Percentiles rank a stretch among this genome's conserved stretches.
Conservation (phyloP, 2,113 vertebrate genomes). For the Megaleporinus macrocephalus region DNA sequence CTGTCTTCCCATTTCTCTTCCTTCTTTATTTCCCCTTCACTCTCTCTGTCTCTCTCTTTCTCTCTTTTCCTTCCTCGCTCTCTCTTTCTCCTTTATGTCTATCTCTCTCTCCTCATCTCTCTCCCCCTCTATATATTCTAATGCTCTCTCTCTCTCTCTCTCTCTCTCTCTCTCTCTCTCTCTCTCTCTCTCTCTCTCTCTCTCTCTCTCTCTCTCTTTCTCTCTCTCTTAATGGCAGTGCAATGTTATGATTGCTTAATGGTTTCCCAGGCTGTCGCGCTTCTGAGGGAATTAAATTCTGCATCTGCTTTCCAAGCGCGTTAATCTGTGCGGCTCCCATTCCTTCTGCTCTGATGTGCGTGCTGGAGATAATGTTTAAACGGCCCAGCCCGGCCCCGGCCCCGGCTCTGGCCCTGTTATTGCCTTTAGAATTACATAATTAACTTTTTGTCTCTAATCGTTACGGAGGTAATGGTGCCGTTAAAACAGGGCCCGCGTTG, state of each 20-base stretch:
- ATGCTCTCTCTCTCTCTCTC: not conserved
- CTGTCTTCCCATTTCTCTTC: not conserved
- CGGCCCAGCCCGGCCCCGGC: constrained; percentile 97
- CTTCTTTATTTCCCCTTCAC: no score
- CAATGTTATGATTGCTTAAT: constrained; percentile 99
- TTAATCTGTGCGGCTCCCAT: constrained; percentile 99
- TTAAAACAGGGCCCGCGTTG: constrained; percentile 95
- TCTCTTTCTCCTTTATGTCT: not conserved
- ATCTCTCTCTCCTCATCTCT: not conserved
- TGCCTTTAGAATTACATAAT: constrained; percentile 99
- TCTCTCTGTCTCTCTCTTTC: not conserved
- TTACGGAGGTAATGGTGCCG: constrained; percentile 99
- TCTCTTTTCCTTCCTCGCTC: not conserved
- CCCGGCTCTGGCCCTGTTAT: constrained; percentile 99
- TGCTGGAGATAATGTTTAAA: constrained; percentile 99
- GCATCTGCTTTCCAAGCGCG: constrained; percentile 99
- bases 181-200: constrained; percentile 65
- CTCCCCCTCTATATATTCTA: not conserved
- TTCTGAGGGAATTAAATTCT: constrained; percentile 99
- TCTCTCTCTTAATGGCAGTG: constrained; percentile 97
- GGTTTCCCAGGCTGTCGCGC: constrained; percentile 98
- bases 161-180: constrained; percentile 71
- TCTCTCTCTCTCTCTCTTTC: constrained; percentile 61
- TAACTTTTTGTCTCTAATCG: constrained; percentile 99
- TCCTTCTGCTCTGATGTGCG: constrained; percentile 99